Base-by-base conservation (phyloP, 2,888 invertebrate genomes). In the Mythimna lalbum region DNA sequence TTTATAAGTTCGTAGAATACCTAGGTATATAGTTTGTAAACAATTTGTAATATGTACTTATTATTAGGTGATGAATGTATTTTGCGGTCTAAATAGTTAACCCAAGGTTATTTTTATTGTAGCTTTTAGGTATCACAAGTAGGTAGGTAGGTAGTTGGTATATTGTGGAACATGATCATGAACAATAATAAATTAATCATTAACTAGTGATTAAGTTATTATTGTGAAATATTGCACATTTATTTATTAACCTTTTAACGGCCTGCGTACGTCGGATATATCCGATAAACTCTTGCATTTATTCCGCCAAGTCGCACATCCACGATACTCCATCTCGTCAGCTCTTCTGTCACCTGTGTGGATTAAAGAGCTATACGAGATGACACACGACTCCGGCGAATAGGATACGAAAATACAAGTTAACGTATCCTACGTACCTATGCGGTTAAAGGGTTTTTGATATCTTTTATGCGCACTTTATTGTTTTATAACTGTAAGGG, bases 121-220 rank as follows among this genome's bases (percentile, higher is more conserved):
- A 36, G 17, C 36, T 36, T 36, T 21, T 57, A 31, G 17, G 39
- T 65, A 31, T 43, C 19, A 1, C 23, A 19, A 4, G 5, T 19
- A 47, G 5, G 21, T 17, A 61, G n/a, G 5, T 19, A 47, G 10
- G 10, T 43, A 71, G 12, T 19, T 21, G 60, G 71, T 73, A 59
- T 76, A 66, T 73, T 78, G 56, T 62, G 66, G 79, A 82, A 84
- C 79, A 82, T 78, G 79, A 72, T 77, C 39, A 39, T n/a, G n/a
- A n/a, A n/a, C n/a, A n/a, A n/a, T n/a, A n/a, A n/a, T n/a, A n/a
- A n/a, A n/a, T n/a, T n/a, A n/a, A n/a, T 62, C 47, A 1, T 27
- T n/a, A 31, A n/a, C 10, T 19, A 43, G 23, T 63, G 7, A 19
- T 19, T 21, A 19, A 52, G 39, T 60, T 27, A 47, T 27, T 19